phyloP scores from a whole-genome alignment of 2,888 invertebrate species.

The Malthinus seriepunctatus region DNA sequence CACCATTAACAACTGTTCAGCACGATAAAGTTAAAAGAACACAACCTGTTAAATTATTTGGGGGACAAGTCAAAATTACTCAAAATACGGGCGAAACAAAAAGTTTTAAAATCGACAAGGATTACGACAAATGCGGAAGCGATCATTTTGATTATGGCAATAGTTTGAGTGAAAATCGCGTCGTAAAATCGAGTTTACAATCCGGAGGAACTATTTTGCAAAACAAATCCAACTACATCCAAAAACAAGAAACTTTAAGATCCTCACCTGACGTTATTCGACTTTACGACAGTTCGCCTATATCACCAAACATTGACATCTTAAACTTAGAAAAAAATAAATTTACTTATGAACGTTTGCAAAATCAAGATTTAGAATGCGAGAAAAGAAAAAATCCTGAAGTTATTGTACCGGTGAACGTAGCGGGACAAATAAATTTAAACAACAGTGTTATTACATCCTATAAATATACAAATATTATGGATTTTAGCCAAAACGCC shows the following conservation, averaged over 20 bases:
- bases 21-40: constrained; percentile 45
- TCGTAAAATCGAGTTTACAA: constrained; percentile 79
- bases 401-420: not conserved
- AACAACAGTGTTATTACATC: constrained; percentile 30
- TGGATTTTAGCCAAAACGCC: constrained; percentile 55
- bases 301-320: constrained; percentile 46
- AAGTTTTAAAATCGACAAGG: constrained; percentile 52
- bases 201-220: constrained; percentile 76
- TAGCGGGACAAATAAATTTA: constrained; percentile 12
- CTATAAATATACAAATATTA: constrained; percentile 48
- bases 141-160: constrained; percentile 40
- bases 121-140: constrained; percentile 37
- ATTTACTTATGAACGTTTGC: constrained; percentile 28
- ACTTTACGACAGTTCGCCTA: constrained; percentile 46
- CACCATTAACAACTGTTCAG: constrained; percentile 41
- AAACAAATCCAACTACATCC: constrained; percentile 46
- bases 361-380: constrained; percentile 8
- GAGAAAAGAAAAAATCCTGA: not conserved
- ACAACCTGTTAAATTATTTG: constrained; percentile 67
- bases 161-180: constrained; percentile 59
- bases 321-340: constrained; percentile 38
- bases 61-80: constrained; percentile 77
- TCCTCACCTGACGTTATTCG: constrained; percentile 46
- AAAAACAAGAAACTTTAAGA: constrained; percentile 33
- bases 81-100: constrained; percentile 71